Evolutionary conservation across 2,113 vertebrate genomes (phyloP), one percentile per base, ranked within the genome.

Genomic region (Nestor notabilis): DNA sequence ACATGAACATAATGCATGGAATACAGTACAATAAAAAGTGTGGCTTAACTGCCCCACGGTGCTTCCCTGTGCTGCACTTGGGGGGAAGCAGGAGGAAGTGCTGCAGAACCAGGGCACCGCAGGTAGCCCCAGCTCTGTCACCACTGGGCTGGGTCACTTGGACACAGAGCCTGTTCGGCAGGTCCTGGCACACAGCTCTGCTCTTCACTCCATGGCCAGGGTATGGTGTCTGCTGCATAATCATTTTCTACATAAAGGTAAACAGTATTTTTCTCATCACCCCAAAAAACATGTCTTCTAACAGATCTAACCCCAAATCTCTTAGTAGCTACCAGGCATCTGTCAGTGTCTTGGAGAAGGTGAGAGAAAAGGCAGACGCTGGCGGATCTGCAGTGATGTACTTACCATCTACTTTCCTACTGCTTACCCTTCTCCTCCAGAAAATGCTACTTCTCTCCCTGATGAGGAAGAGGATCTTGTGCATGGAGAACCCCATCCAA

Each of bases 1-100:
- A 95, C 63, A 35, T 71, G 87, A 96, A 93, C 90, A 76, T 97
- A 93, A 92, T 97, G 97, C 97, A 97, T 98, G 97, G 86, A 96
- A 71, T 96, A 93, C 93, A 96, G 65, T 93, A 93, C 87, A 97
- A 97, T 98, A 95, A 97, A 95, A 94, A 81, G 94, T 94, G 97
- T 97, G 97, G 95, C 41, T 94, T 94, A 97, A 91, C 76, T 83
- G 83, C 77, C 47, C 41, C 1, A 5, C 47, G 11, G 69, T 64
- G 74, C 47, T 44, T 75, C 27, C 7, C 49, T 56, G 71, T 15
- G 60, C 90, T 0, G 8, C 0, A 1, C 56, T 52, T 25, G 58
- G 58, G 19, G 52, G 39, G 61, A 52, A 60, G 41, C 33, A 58
- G 77, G 50, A 66, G 35, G 25, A 60, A 49, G 19, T 43, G 66